These are phyloP conservation scores for Euura saliciscinereae DNA, from an alignment of 1,140 invertebrate genomes.

Conservation along the genomic window DNA sequence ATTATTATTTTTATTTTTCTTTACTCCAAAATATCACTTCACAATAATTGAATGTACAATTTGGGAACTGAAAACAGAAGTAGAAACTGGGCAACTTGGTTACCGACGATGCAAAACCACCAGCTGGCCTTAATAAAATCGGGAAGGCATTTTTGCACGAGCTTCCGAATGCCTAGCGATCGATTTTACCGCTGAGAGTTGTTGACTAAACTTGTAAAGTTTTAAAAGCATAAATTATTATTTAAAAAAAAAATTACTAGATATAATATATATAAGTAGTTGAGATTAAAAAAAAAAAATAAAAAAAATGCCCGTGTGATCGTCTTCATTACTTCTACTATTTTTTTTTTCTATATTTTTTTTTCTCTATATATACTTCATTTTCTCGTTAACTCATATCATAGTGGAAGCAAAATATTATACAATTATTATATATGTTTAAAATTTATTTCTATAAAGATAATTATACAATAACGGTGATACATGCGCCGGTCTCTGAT, in stretches of 20 bases:
- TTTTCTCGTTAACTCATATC: background rate
- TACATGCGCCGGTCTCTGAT: background rate
- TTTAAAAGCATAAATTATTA: conserved; percentile 54
- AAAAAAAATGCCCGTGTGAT: conserved; percentile 31
- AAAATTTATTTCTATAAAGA: background rate
- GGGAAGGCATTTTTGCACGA: conserved; percentile 3
- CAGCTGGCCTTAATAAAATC: background rate
- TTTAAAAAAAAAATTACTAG: conserved; percentile 12
- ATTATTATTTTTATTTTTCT: background rate
- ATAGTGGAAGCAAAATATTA: background rate
- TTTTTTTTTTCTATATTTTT: background rate
- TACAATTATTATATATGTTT: background rate
- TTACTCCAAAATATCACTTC: background rate
- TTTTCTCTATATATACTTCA: background rate
- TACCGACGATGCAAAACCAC: background rate
- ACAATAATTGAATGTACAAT: background rate
- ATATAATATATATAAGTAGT: background rate
- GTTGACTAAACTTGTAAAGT: conserved; percentile 55
- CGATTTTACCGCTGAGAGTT: conserved; percentile 54
- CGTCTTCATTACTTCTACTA: background rate
- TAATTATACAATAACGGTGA: background rate
- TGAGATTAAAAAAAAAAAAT: conserved; percentile 11
- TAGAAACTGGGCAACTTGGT: background rate
- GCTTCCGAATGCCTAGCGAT: conserved; percentile 42
- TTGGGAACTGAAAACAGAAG: background rate